phyloP scores from a whole-genome alignment of 2,113 vertebrate genomes.

The Indicator indicator region DNA sequence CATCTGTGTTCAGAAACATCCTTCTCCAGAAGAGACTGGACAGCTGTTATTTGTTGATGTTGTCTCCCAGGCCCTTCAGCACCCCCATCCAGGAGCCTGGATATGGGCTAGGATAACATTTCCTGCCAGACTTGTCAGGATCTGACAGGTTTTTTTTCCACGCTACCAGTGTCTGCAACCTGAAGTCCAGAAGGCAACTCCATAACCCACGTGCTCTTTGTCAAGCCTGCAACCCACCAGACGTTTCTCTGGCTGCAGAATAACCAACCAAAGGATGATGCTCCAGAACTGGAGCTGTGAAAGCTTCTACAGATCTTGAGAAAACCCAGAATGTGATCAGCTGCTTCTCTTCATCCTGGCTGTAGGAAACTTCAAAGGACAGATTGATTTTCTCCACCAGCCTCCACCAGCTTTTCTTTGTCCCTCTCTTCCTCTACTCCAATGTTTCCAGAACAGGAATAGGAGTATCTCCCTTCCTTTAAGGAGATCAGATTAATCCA shows the following conservation, averaged over 20 bases:
- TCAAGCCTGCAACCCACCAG: background rate
- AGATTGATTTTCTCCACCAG: background rate
- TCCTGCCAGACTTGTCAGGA: background rate
- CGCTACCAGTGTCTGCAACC: background rate
- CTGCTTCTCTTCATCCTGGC: background rate
- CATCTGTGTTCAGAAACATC: background rate
- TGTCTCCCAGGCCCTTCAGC: background rate
- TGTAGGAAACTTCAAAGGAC: background rate
- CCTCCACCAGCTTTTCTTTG: background rate
- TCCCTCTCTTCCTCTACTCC: background rate
- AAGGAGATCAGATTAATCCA: background rate
- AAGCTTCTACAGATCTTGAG: background rate
- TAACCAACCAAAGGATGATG: background rate
- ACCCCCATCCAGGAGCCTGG: slow-evolving; percentile 10
- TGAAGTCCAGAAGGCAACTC: background rate
- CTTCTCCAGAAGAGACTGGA: background rate
- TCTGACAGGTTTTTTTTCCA: slow-evolving; percentile 30
- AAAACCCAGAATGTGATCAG: background rate
- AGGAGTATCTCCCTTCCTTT: background rate
- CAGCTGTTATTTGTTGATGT: slow-evolving; percentile 26
- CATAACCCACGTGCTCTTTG: background rate
- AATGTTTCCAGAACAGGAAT: background rate
- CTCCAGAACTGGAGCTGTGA: background rate
- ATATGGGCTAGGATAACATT: slow-evolving; percentile 2
- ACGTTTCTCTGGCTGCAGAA: background rate